Base-by-base conservation (phyloP, 2,797 vertebrate species). In the Aplochiton taeniatus region DNA sequence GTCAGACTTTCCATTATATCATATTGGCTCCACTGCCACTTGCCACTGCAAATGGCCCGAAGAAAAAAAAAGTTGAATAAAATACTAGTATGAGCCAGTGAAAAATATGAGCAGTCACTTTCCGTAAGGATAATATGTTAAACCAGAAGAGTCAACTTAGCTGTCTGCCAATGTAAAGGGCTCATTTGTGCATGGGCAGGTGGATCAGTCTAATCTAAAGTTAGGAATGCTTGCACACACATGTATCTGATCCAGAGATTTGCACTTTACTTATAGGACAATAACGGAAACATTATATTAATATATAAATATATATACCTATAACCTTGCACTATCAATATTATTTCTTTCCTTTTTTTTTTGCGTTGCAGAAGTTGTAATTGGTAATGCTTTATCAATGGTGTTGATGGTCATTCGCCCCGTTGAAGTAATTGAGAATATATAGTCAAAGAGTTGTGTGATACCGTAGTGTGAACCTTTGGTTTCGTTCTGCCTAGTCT, bases 201-300 rank as follows among this genome's bases (percentile, higher is more conserved):
- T 43, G 74, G 83, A 85, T 83, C 78, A 79, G 81, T 73, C 58
- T 83, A 68, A 84, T 31, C 31, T 31, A 77, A 74, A 51, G 48
- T 81, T 80, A 81, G 73, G 84, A 79, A 83, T 54, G 85, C 88
- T 89, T 90, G 88, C 88, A 85, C 89, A 90, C 86, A 87, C 85
- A 78, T 85, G 81, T 85, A 87, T 85, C 85, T 79, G 78, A 86
- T 85, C 81, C 85, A 86, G 84, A 88, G 82, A 89, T 86, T 90
- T 93, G 92, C 91, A 92, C 90, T 92, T 91, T 92, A 91, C 83
- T 80, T 87, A 85, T 80, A 88, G 81, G 80, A 86, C 84, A 86
- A 80, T 91, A 89, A 87, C 75, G 84, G 84, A 81, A 90, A 87
- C 83, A 81, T 78, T 84, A 89, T 89, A 88, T 87, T 87, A 87